Evolutionary conservation across 2,113 vertebrate genomes (phyloP), one percentile per base, ranked within the genome.

Genomic region (Clarias batrachus): DNA sequence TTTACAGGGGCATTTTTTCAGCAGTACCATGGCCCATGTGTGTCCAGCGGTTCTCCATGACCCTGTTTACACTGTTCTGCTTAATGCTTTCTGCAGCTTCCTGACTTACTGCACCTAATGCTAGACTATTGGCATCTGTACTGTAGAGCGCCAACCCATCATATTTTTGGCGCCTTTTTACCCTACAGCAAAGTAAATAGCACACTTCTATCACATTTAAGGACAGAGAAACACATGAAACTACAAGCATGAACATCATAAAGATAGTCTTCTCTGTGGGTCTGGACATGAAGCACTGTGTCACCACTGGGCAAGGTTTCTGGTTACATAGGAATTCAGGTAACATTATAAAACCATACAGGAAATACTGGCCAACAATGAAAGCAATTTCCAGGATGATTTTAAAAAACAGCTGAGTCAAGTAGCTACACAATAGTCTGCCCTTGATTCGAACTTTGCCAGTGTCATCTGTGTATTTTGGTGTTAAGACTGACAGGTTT

Each of bases 331-430:
- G 88, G 2, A 97, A 97, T 59, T 93, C 73, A 0, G 93, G 92
- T 16, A 92, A 89, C 89, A 97, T 91, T 74, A 96, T 90, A 68
- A 97, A 90, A 8, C 96, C 97, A 0, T 93, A 95, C 25, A 95
- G 92, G 78, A 91, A 95, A 82, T 94, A 94, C 85, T 96, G 98
- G 21, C 96, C 97, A 14, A 95, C 94, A 13, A 95, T 94, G 92
- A 99, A 99, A 41, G 94, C 96, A 84, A 96, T 93, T 88, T 99
- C 98, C 2, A 99, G 94, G 3, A 97, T 77, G 1, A 97, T 97
- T 91, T 97, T 99, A 77, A 95, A 94, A 88, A 98, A 88, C 1
- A 99, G 94, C 85, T 97, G 97, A 90, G 96, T 95, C 88, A 98
- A 91, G 0, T 99, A 99, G 27, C 96, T 97, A 59, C 96, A 93